Conservation (phyloP, 2,797 vertebrate genomes). For the Coendou prehensilis region DNA sequence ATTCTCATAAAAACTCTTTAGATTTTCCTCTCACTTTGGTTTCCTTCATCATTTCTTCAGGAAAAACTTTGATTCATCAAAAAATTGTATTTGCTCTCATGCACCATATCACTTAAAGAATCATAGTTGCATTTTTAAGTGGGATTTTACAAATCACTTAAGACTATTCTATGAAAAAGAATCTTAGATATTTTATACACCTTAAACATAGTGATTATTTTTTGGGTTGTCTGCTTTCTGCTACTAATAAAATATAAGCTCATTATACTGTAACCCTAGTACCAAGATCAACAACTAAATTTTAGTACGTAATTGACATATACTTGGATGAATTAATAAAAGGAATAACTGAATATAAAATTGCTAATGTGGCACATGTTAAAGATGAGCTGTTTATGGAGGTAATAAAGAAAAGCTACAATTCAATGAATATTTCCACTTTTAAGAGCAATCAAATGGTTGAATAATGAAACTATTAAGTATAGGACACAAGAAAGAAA, state of each 20-base stretch:
- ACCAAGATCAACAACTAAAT: neutral
- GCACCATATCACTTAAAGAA: neutral
- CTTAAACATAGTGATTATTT: neutral
- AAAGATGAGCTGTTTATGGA: neutral
- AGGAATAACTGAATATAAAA: conserved; percentile 4
- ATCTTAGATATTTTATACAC: neutral
- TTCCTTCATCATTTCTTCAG: neutral
- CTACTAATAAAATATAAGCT: neutral
- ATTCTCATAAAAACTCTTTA: neutral
- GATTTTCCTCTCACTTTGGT: neutral
- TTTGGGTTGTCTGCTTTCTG: neutral
- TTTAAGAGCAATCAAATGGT: neutral
- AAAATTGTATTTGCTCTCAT: neutral
- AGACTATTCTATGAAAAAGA: neutral
- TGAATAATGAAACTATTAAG: neutral
- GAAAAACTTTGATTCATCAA: neutral
- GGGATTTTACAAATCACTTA: conserved; percentile 29
- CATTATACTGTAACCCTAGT: neutral
- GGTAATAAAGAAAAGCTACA: neutral
- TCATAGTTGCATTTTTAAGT: neutral
- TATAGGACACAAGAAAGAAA: neutral
- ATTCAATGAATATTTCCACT: neutral
- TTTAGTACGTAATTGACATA: neutral
- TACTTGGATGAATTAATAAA: conserved; percentile 37
- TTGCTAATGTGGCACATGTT: neutral